Conservation (phyloP, 2,113 vertebrate genomes). For the Poeciliopsis turrubarensis region DNA sequence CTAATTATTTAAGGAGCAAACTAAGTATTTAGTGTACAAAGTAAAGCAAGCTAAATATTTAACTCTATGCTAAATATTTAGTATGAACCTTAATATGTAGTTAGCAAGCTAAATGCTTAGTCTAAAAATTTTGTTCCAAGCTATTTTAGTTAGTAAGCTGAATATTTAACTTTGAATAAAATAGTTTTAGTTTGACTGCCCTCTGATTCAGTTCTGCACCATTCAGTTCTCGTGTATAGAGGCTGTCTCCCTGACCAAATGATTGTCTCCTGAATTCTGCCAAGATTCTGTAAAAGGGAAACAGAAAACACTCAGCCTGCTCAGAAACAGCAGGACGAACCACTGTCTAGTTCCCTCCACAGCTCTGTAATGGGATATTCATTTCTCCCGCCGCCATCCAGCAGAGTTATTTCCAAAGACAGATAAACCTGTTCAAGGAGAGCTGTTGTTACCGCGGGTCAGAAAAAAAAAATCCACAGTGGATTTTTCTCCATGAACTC, state of each 20-base stretch:
- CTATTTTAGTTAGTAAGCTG: too few relatives aligned
- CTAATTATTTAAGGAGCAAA: too few relatives aligned
- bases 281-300: conserved; percentile 7
- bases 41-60: too few relatives aligned
- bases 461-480: not conserved
- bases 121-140: too few relatives aligned
- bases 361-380: conserved; percentile 13
- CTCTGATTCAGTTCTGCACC: not conserved
- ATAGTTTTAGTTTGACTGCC: too few relatives aligned
- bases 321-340: conserved; percentile 1
- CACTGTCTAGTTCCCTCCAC: not conserved
- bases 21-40: too few relatives aligned
- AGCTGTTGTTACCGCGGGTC: conserved; percentile 2
- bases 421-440: not conserved
- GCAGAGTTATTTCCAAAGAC: conserved; percentile 16
- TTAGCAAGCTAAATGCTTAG: too few relatives aligned
- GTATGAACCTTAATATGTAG: too few relatives aligned
- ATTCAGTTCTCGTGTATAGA: not conserved
- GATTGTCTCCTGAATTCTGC: not conserved
- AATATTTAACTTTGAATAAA: too few relatives aligned
- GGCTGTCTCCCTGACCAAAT: not conserved
- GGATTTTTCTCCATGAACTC: conserved; percentile 14
- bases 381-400: not conserved
- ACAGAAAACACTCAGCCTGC: conserved; percentile 10
- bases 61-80: too few relatives aligned